Base-by-base conservation (phyloP, 2,888 invertebrate genomes). In the Drosophila niveifrons region DNA sequence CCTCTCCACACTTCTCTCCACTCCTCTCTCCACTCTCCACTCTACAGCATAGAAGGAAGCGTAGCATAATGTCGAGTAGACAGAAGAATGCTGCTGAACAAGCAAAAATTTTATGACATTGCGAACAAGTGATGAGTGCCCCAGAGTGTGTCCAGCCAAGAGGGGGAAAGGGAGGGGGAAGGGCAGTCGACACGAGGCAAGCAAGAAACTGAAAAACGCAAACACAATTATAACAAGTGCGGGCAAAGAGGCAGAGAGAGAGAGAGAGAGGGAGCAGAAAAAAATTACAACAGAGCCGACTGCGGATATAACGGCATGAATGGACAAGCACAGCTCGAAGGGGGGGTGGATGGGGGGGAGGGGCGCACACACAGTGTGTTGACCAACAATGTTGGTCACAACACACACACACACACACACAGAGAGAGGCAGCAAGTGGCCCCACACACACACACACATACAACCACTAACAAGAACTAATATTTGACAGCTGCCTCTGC, bases 301-400 rank as follows among this genome's bases (percentile, higher is more conserved):
- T 48, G 70, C 36, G 41, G 55, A 56, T 62, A 52, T 61, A 58
- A 50, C 48, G 41, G 58, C 66, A 72, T 76, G 66, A 63, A 75
- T 72, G 72, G 67, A 56, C 62, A 58, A 36, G 47, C 13, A 39
- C 62, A 62, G 36, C 50, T 31, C 13, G 23, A 41, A 29, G 28
- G 50, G 63, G 61, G 15, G 55, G 15, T 18, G 39, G 28, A 15
- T n/a, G n/a, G 47, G n/a, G 9, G 6, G 3, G 9, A 1, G 11
- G 17, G 15, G 11, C 1, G 23, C 1, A 23, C 23, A 23, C 39
- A 59, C 56, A 73, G 74, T 69, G 64, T 69, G 66, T 79, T 67
- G 88, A 88, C 88, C 88, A 88, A 84, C 88, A 84, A 68, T 86
- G 88, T 83, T 88, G 83, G 83, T 80, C 88, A 56, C 55, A 85